phyloP scores from a whole-genome alignment of 2,888 invertebrate genomes.

The Diabrotica balteata region DNA sequence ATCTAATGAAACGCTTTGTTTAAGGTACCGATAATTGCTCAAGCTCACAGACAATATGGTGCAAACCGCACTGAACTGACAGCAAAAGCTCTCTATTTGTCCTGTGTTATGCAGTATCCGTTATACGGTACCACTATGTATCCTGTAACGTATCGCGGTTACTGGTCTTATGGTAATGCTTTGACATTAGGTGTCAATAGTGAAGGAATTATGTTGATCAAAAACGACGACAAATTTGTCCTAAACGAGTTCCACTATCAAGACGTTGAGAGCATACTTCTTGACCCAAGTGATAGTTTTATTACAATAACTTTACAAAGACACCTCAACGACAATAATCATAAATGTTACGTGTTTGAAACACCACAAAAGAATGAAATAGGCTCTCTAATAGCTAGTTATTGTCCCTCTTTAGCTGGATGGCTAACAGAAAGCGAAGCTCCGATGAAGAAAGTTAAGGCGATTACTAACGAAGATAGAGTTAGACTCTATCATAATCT shows the following conservation, averaged over 20 bases:
- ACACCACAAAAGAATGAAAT: conserved; percentile 90
- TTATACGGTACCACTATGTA: conserved; percentile 65
- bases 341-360: conserved; percentile 93
- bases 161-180: conserved; percentile 85
- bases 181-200: conserved; percentile 86
- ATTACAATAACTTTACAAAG: conserved; percentile 88
- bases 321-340: conserved; percentile 69
- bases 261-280: conserved; percentile 86
- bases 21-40: conserved; percentile 81
- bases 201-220: conserved; percentile 89
- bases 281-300: conserved; percentile 92
- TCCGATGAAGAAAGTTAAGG: conserved; percentile 68
- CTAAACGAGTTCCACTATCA: conserved; percentile 89
- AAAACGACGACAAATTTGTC: conserved; percentile 90
- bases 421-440: conserved; percentile 81
- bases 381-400: conserved; percentile 89
- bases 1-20: conserved; percentile 41
- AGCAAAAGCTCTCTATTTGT: conserved; percentile 90
- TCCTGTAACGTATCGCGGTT: conserved; percentile 90
- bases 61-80: conserved; percentile 90
- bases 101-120: conserved; percentile 96
- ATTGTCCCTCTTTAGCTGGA: conserved; percentile 83
- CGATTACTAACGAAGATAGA: conserved; percentile 88
- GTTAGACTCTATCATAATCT: conserved; percentile 87
- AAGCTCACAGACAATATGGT: conserved; percentile 90